Conservation (phyloP, 92 coral and sea anemone genomes). For the Bergia sp. region DNA sequence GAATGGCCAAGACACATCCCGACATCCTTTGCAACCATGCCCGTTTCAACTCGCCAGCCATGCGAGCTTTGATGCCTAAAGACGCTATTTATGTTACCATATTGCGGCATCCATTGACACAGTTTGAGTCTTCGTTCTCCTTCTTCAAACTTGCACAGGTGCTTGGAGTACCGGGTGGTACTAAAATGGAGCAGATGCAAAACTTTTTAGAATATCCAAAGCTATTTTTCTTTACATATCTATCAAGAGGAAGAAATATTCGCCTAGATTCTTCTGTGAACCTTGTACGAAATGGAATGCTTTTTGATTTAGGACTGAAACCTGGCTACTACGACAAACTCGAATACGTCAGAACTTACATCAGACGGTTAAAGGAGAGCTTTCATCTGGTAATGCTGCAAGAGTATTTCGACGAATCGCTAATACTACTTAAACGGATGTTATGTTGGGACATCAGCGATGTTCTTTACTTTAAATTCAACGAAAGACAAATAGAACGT, state of each 20-base stretch:
- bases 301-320: constrained; percentile 76
- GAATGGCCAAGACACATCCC: constrained; percentile 45
- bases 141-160: constrained; percentile 51
- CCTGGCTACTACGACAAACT: constrained; percentile 49
- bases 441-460: constrained; percentile 73
- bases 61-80: constrained; percentile 68
- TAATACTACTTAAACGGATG: constrained; percentile 69
- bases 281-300: constrained; percentile 65
- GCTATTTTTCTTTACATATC: not conserved
- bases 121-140: constrained; percentile 73
- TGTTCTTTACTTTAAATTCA: constrained; percentile 71
- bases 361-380: constrained; percentile 51
- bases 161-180: constrained; percentile 29
- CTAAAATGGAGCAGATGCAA: constrained; percentile 25
- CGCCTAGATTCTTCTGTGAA: constrained; percentile 8
- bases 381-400: constrained; percentile 73
- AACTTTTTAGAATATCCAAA: constrained; percentile 31
- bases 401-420: constrained; percentile 84
- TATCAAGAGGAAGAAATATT: not conserved
- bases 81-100: constrained; percentile 62
- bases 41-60: constrained; percentile 61
- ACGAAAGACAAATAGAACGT: constrained; percentile 47
- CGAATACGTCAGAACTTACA: constrained; percentile 50
- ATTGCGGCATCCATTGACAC: constrained; percentile 67
- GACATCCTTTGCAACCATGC: constrained; percentile 85